Conservation (phyloP, 2,797 vertebrate species). For the Esox lucius region DNA sequence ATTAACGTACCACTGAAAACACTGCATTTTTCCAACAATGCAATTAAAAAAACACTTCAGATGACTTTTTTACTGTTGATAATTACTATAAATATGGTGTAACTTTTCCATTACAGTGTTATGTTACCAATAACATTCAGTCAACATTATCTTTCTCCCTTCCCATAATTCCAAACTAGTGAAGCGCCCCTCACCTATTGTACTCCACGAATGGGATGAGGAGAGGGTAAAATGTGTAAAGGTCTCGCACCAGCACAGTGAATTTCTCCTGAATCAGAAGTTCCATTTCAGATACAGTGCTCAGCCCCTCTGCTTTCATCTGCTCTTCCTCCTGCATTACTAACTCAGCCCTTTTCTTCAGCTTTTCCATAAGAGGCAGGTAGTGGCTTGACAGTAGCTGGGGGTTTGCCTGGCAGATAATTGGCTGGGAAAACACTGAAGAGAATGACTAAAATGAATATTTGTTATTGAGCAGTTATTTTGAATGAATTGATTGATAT, state of each 20-base stretch:
- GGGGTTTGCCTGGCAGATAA: slow-evolving; percentile 83
- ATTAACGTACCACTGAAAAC: too few relatives aligned
- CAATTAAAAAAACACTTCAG: too few relatives aligned
- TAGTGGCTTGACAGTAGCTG: slow-evolving; percentile 90
- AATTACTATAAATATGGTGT: too few relatives aligned
- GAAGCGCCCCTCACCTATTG: slow-evolving; percentile 79
- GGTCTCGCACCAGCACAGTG: slow-evolving; percentile 87
- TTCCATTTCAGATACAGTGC: slow-evolving; percentile 86
- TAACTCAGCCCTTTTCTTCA: slow-evolving; percentile 88
- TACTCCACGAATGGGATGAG: slow-evolving; percentile 92
- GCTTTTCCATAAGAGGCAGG: slow-evolving; percentile 92
- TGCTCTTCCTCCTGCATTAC: slow-evolving; percentile 90
- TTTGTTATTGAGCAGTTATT: too few relatives aligned
- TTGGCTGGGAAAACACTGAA: slow-evolving; percentile 90
- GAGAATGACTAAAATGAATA: not conserved
- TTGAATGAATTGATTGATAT: too few relatives aligned
- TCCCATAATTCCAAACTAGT: too few relatives aligned
- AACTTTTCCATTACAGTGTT: too few relatives aligned
- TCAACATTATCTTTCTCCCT: too few relatives aligned
- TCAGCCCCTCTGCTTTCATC: slow-evolving; percentile 81
- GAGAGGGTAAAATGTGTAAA: slow-evolving; percentile 94
- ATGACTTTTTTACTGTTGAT: too few relatives aligned
- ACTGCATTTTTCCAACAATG: too few relatives aligned
- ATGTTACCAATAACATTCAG: too few relatives aligned
- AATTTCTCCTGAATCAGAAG: slow-evolving; percentile 92